Conservation (phyloP, 2,797 vertebrate species). For the Leptatherina wallacei region DNA sequence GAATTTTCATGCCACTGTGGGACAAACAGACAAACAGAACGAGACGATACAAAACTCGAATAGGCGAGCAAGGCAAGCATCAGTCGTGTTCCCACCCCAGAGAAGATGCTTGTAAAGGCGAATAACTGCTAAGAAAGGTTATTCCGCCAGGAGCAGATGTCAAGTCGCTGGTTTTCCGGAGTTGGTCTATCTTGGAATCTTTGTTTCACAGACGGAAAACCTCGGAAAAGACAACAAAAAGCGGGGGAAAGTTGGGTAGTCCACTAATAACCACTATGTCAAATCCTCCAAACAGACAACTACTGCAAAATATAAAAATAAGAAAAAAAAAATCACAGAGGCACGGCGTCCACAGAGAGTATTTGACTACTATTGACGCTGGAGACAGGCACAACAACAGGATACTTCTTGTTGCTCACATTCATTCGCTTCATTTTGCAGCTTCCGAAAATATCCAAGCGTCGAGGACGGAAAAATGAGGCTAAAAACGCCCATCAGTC, state of each 20-base stretch:
- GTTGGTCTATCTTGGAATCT: conserved; percentile 75
- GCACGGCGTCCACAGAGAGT: conserved; percentile 62
- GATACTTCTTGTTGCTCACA: conserved; percentile 83
- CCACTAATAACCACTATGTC: conserved; percentile 55
- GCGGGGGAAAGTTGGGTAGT: conserved; percentile 69
- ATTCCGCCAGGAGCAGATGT: conserved; percentile 69
- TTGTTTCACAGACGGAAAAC: conserved; percentile 71
- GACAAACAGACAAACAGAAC: conserved; percentile 68
- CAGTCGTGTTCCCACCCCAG: conserved; percentile 76
- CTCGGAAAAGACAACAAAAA: conserved; percentile 60
- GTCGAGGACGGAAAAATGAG: conserved; percentile 60
- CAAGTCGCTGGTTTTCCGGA: conserved; percentile 72
- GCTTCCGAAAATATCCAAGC: conserved; percentile 76
- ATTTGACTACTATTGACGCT: conserved; percentile 64
- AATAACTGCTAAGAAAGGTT: conserved; percentile 77
- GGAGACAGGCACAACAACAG: conserved; percentile 68
- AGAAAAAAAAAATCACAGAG: conserved; percentile 31
- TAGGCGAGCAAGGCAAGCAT: conserved; percentile 72
- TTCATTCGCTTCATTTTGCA: conserved; percentile 84
- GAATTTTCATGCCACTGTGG: conserved; percentile 70
- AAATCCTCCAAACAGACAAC: conserved; percentile 62
- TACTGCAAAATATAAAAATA: conserved; percentile 8
- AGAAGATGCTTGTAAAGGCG: conserved; percentile 75
- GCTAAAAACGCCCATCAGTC: conserved; percentile 77
- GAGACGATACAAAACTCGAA: conserved; percentile 64